Base-by-base conservation (phyloP, 1,140 invertebrate species). In the Lepidurus packardi region DNA sequence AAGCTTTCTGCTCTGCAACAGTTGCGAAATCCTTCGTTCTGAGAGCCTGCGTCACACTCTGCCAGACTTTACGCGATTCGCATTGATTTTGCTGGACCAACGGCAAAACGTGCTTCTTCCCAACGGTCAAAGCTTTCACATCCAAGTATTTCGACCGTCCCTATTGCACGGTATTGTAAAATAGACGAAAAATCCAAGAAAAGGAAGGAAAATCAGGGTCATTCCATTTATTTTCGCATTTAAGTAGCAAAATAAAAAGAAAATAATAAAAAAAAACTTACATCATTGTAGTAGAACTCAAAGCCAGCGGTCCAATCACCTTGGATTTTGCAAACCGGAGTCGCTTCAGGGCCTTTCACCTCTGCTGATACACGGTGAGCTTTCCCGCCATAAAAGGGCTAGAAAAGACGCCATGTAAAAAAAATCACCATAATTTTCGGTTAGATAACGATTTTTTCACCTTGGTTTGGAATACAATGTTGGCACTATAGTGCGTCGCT, bases 271-370 rank as follows among this genome's bases (percentile, higher is more conserved):
- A 43, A 24, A 44, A 73, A 10, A 24, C 16, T 77, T 77, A 77
- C 84, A 82, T 85, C 82, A 78, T 81, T 73, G 82, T 83, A 86
- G 9, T 80, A 82, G 76, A 86, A 85, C 76, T 87, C 86, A 43
- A 86, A 79, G 7, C 73, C 75, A 42, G 80, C 83, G 79, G 89
- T 89, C 88, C 88, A 89, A 82, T 89, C 88, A 43, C 88, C 88
- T 77, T 85, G 83, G 73, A 89, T 82, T 13, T 82, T 86, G 80
- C 85, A 86, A 7, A 82, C 77, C 9, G 84, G 79, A 43, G 82
- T 82, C 25, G 84, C 83, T 24, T 81, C 81, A 10, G 79, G 81
- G 80, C 84, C 84, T 80, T 84, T 85, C 8, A 86, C 83, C 78
- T 87, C 86, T 3, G 85, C 85, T 43, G 84, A 83, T 7, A 87